These are phyloP conservation scores for Heliconius eleuchia DNA, from an alignment of 1,140 invertebrate genomes.

Conservation along the genomic window DNA sequence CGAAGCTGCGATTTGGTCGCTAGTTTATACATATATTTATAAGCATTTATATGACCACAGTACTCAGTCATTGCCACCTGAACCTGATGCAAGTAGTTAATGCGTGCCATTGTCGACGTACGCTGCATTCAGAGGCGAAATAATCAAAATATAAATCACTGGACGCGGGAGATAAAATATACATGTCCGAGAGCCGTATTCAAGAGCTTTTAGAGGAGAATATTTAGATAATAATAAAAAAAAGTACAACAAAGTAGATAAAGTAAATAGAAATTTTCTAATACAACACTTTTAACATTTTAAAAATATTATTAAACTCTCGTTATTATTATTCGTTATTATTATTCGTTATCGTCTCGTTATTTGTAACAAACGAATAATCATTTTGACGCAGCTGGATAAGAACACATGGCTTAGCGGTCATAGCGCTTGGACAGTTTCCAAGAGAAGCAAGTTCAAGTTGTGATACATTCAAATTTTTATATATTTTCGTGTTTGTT, in stretches of 20 bases:
- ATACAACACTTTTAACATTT: too few species aligned
- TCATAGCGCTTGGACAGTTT: too few species aligned
- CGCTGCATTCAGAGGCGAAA: slow-evolving; percentile 53
- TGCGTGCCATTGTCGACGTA: slow-evolving; percentile 47
- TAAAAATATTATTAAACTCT: too few species aligned
- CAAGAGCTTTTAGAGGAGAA: background rate
- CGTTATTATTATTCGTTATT: too few species aligned
- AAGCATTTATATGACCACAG: slow-evolving; percentile 15
- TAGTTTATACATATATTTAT: background rate
- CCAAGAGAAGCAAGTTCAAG: too few species aligned
- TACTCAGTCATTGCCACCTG: slow-evolving; percentile 51
- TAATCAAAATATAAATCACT: slow-evolving; percentile 67
- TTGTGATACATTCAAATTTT: too few species aligned
- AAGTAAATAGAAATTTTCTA: background rate
- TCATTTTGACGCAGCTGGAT: background rate
- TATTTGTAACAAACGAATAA: too few species aligned
- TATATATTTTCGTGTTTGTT: too few species aligned
- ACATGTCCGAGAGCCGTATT: background rate
- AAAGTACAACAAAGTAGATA: too few species aligned
- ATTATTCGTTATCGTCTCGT: too few species aligned
- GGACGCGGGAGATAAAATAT: slow-evolving; percentile 8
- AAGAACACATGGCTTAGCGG: background rate
- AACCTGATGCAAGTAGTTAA: slow-evolving; percentile 59
- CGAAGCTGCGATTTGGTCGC: too few species aligned
- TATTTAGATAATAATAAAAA: background rate